These are phyloP conservation scores for Phocides pigmalion DNA, from an alignment of 1,140 invertebrate species.

Conservation along the genomic window DNA sequence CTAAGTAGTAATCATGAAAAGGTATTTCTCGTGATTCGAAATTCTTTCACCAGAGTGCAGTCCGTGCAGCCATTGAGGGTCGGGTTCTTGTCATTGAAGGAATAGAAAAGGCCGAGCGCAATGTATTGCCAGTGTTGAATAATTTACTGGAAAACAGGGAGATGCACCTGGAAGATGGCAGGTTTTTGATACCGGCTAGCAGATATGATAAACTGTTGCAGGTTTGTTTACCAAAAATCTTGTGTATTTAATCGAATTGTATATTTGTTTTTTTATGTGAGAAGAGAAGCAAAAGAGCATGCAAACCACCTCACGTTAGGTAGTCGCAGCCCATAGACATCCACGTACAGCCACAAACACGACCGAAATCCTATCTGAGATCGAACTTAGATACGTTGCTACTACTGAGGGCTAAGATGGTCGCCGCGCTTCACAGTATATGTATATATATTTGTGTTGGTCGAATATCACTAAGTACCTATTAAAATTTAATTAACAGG, in stretches of 20 bases:
- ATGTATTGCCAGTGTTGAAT: constrained; percentile 98
- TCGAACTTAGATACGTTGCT: too few relatives aligned
- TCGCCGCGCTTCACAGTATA: too few relatives aligned
- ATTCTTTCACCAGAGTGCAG: constrained; percentile 89
- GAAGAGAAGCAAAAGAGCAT: too few relatives aligned
- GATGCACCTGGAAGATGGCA: constrained; percentile 98
- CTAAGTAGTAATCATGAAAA: too few relatives aligned
- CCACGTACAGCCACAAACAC: too few relatives aligned
- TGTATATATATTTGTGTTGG: too few relatives aligned
- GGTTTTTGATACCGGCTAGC: constrained; percentile 94
- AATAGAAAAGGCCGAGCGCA: constrained; percentile 98
- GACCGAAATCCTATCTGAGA: too few relatives aligned
- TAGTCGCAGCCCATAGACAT: too few relatives aligned
- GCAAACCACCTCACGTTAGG: too few relatives aligned
- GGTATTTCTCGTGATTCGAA: neutral
- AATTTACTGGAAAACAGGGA: constrained; percentile 99
- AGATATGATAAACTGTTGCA: constrained; percentile 96
- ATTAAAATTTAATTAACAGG: constrained; percentile 77
- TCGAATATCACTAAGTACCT: too few relatives aligned
- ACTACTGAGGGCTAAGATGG: too few relatives aligned
- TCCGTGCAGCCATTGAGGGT: constrained; percentile 94
- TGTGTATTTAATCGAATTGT: too few relatives aligned
- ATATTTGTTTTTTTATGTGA: constrained; percentile 22
- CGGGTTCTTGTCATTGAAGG: constrained; percentile 97
- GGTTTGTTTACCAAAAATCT: constrained; percentile 84